Percentiles rank a stretch among this genome's conserved stretches.
These are phyloP conservation scores for Orchestia grillus DNA, from an alignment of 1,140 invertebrate genomes.

Conservation along the genomic window DNA sequence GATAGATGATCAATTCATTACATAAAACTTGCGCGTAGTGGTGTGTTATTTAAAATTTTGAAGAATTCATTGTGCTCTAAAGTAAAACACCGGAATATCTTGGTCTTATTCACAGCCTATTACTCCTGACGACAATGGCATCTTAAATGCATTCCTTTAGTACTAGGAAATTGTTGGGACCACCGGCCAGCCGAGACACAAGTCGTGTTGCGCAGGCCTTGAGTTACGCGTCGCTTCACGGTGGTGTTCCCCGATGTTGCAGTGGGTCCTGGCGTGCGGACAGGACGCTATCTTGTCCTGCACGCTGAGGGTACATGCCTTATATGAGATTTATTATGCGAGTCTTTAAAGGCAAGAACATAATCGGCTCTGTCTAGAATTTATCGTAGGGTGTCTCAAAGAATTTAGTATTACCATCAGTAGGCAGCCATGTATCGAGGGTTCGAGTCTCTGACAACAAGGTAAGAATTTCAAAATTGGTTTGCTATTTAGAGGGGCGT, in stretches of 20 bases:
- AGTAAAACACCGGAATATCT: neutral
- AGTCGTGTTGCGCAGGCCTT: neutral
- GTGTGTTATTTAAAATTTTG: neutral
- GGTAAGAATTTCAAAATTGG: neutral
- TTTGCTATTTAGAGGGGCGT: neutral
- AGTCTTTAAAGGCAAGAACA: neutral
- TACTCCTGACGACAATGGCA: neutral
- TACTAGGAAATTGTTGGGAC: neutral
- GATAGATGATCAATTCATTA: neutral
- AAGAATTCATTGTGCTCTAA: neutral
- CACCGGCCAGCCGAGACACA: neutral
- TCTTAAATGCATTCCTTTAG: neutral
- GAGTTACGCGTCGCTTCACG: neutral
- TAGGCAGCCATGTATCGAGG: neutral
- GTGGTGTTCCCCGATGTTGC: neutral
- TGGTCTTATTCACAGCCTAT: neutral
- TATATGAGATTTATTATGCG: neutral
- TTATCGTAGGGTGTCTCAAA: neutral
- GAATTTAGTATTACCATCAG: neutral
- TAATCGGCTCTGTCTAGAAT: neutral
- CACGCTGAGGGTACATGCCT: neutral
- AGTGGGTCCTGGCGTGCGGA: neutral
- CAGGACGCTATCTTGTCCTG: neutral
- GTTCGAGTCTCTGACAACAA: neutral
- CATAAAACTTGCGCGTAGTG: neutral